Conservation (phyloP, 2,888 invertebrate species). For the Lobophora halterata region DNA sequence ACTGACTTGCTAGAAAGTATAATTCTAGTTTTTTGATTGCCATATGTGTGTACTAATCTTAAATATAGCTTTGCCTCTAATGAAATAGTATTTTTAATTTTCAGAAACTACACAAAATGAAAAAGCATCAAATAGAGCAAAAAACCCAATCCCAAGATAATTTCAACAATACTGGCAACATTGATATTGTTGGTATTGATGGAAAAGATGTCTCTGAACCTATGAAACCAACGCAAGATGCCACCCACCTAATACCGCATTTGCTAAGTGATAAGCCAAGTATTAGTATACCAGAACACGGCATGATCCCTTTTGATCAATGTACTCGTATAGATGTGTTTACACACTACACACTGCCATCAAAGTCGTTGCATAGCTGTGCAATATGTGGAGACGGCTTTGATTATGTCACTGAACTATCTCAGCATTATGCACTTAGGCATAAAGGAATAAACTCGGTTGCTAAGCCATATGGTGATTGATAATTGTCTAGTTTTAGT, state of each 20-base stretch:
- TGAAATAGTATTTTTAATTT: constrained; percentile 31
- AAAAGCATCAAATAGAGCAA: constrained; percentile 57
- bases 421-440: constrained; percentile 56
- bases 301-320: constrained; percentile 39
- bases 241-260: constrained; percentile 50
- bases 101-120: constrained; percentile 66
- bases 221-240: constrained; percentile 47
- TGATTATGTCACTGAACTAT: constrained; percentile 51
- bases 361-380: constrained; percentile 43
- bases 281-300: constrained; percentile 38
- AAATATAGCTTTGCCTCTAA: not conserved
- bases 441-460: constrained; percentile 48
- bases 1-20: too few relatives aligned
- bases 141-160: constrained; percentile 23
- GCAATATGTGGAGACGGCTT: constrained; percentile 60
- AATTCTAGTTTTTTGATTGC: too few relatives aligned
- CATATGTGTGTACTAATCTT: too few relatives aligned
- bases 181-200: constrained; percentile 65
- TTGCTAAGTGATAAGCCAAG: constrained; percentile 44
- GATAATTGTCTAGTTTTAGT: constrained; percentile 8
- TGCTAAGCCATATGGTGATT: constrained; percentile 29
- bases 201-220: constrained; percentile 50
- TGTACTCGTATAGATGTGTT: constrained; percentile 50
- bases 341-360: constrained; percentile 36
- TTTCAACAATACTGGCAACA: constrained; percentile 36